These are phyloP conservation scores for Aldabrachelys gigantea DNA, from an alignment of 2,113 vertebrate genomes.

Conservation along the genomic window DNA sequence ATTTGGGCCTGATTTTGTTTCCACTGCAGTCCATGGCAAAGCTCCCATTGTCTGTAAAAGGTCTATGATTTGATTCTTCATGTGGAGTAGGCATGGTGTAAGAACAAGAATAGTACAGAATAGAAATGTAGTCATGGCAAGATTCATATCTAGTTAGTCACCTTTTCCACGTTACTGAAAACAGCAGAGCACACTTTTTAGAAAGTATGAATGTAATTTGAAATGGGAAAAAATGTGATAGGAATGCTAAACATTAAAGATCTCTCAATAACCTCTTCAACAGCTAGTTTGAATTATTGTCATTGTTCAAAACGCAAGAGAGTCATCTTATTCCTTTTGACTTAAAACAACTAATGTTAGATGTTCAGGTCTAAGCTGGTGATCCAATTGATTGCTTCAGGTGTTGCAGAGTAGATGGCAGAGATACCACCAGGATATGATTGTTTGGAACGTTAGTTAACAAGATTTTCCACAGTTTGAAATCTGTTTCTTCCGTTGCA, in stretches of 20 bases:
- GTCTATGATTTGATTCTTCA: neutral
- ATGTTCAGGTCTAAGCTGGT: neutral
- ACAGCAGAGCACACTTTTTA: neutral
- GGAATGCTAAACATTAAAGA: neutral
- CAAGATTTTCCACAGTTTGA: neutral
- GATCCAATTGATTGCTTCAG: neutral
- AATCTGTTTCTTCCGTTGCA: neutral
- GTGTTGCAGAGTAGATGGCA: neutral
- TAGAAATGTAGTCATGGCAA: neutral
- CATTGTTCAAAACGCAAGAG: neutral
- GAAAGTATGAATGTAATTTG: neutral
- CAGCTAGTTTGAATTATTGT: neutral
- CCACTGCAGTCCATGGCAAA: neutral
- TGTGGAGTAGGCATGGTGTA: neutral
- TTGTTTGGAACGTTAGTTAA: neutral
- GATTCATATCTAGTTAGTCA: neutral
- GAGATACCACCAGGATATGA: neutral
- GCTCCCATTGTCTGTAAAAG: neutral
- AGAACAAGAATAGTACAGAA: neutral
- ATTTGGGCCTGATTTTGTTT: neutral
- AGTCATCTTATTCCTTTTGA: neutral
- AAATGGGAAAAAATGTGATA: neutral
- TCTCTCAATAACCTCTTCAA: neutral
- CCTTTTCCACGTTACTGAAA: neutral
- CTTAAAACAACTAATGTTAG: neutral